Evolutionary conservation across 1,140 invertebrate genomes (phyloP).

Genomic region (Epicauta chinensis): DNA sequence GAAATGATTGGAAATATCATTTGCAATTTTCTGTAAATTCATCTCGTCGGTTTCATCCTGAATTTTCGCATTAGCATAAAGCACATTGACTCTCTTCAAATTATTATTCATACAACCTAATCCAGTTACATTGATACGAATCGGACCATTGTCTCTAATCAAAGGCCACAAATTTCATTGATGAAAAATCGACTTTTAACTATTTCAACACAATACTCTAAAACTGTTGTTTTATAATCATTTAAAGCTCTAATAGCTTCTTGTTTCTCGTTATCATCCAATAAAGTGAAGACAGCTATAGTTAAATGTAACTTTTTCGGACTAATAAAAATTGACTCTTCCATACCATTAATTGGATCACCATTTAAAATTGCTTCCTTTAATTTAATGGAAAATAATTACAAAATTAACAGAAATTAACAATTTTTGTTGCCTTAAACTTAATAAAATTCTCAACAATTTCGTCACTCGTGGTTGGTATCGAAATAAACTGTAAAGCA

Average conservation of each 20-base stretch:
- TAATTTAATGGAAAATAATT: no score
- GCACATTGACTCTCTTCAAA: slow-evolving; percentile 43
- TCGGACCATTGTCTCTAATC: slow-evolving; percentile 19
- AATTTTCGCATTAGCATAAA: slow-evolving; percentile 47
- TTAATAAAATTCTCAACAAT: slow-evolving; percentile 53
- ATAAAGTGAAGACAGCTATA: slow-evolving; percentile 59
- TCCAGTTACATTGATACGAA: slow-evolving; percentile 45
- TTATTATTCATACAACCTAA: slow-evolving; percentile 49
- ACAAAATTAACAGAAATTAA: background rate
- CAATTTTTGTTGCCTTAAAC: slow-evolving; percentile 49
- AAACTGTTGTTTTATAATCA: slow-evolving; percentile 48
- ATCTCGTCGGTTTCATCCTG: slow-evolving; percentile 38
- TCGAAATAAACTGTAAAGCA: slow-evolving; percentile 70
- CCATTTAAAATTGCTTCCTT: slow-evolving; percentile 44
- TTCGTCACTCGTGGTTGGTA: slow-evolving; percentile 55
- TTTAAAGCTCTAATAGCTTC: slow-evolving; percentile 48
- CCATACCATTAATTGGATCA: slow-evolving; percentile 48
- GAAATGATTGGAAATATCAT: slow-evolving; percentile 44
- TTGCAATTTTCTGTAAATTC: slow-evolving; percentile 41
- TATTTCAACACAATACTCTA: slow-evolving; percentile 45
- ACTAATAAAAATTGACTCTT: slow-evolving; percentile 62
- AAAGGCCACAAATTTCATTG: slow-evolving; percentile 10
- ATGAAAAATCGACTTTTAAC: background rate
- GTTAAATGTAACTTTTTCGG: slow-evolving; percentile 71
- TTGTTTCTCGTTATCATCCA: slow-evolving; percentile 58